These are phyloP conservation scores for Morinoia aosen DNA, from an alignment of 2,888 invertebrate species.

Conservation along the genomic window DNA sequence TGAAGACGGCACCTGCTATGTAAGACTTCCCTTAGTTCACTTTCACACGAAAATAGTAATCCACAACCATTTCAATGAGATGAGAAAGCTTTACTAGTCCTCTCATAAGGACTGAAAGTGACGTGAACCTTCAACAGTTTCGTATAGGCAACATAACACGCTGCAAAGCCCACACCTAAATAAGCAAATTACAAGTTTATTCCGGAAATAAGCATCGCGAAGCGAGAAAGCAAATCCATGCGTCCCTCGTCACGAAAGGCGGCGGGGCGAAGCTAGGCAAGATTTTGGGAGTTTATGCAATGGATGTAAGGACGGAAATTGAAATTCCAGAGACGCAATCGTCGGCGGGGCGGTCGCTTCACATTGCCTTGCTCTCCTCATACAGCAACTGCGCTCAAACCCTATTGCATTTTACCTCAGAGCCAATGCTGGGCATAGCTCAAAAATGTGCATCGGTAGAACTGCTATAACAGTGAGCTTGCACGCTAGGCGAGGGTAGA, in stretches of 20 bases:
- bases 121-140: not conserved
- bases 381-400: conserved; percentile 10
- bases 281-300: conserved; percentile 27
- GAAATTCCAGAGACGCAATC: conserved; percentile 43
- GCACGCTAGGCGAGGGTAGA: not conserved
- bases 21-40: not conserved
- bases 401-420: not conserved
- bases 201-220: not conserved
- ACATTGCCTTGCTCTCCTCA: conserved; percentile 10
- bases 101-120: not conserved
- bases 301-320: conserved; percentile 43
- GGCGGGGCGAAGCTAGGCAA: conserved; percentile 30
- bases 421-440: not conserved
- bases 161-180: not conserved
- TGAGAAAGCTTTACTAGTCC: no score
- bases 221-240: not conserved
- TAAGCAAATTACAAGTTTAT: not conserved
- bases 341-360: not conserved
- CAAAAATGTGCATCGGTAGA: not conserved
- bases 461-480: not conserved
- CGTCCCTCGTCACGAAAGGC: not conserved
- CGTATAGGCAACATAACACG: not conserved
- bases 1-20: not conserved
- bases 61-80: not conserved
- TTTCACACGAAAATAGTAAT: not conserved